Percentiles rank a stretch among this genome's conserved stretches.
Evolutionary conservation across 2,888 invertebrate species (phyloP).

Genomic region (Perdita meconis): DNA sequence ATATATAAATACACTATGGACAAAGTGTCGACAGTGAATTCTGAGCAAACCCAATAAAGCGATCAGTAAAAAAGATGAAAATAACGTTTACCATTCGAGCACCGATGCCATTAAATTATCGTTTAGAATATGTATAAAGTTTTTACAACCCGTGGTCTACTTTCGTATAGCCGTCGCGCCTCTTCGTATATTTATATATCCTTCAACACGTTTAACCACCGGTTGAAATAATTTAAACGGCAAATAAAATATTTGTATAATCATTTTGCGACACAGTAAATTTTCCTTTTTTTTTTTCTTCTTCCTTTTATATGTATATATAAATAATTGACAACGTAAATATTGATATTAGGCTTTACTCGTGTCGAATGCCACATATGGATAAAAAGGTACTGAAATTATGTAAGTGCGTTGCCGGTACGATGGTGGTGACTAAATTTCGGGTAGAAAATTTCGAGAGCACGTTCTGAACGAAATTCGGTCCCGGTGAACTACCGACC

Average conservation of each 20-base stretch:
- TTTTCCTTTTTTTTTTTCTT: conserved; percentile 44
- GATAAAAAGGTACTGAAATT: conserved; percentile 93
- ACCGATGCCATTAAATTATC: conserved; percentile 49
- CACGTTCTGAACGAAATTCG: conserved; percentile 81
- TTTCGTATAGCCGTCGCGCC: conserved; percentile 39
- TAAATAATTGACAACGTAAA: conserved; percentile 73
- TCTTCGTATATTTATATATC: conserved; percentile 45
- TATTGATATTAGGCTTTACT: conserved; percentile 81
- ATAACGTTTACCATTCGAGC: conserved; percentile 58
- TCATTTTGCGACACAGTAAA: conserved; percentile 44
- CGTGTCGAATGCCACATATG: conserved; percentile 92
- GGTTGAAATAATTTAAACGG: conserved; percentile 53
- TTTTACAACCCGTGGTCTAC: conserved; percentile 49
- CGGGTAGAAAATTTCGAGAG: conserved; percentile 79
- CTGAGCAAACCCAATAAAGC: conserved; percentile 60
- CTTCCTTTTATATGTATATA: too few relatives aligned
- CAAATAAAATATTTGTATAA: conserved; percentile 52
- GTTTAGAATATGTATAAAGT: conserved; percentile 54
- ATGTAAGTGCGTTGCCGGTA: conserved; percentile 92
- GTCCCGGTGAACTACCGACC: conserved; percentile 86
- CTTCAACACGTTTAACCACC: conserved; percentile 30
- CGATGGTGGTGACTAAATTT: conserved; percentile 89
- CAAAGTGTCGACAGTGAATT: conserved; percentile 57
- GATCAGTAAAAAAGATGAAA: conserved; percentile 61
- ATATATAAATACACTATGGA: conserved; percentile 64